A percentile compares a stretch with the other conserved stretches of the same genome.
These are phyloP conservation scores for Papilio polytes DNA, from an alignment of 1,140 invertebrate species.

Conservation along the genomic window DNA sequence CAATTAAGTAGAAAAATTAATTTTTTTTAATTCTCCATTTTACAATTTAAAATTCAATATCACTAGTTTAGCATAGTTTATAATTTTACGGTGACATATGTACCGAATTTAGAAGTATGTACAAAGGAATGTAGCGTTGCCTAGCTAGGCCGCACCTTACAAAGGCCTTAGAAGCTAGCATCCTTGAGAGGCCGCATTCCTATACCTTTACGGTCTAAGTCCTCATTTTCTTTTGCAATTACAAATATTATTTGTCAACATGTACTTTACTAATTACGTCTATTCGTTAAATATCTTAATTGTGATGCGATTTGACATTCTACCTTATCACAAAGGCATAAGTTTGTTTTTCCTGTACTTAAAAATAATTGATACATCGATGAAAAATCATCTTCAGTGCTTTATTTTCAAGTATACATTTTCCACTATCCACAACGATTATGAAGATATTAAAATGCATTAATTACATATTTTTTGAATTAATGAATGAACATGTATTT, in stretches of 20 bases:
- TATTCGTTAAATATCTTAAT: neutral
- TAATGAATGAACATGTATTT: too few species aligned
- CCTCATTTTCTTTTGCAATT: slow-evolving; percentile 69
- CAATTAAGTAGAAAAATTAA: too few species aligned
- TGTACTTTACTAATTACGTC: slow-evolving; percentile 4
- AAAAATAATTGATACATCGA: too few species aligned
- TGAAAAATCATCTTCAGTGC: too few species aligned
- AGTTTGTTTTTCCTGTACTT: too few species aligned
- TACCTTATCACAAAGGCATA: too few species aligned
- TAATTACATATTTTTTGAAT: too few species aligned
- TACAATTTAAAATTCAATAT: neutral
- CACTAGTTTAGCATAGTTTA: slow-evolving; percentile 40
- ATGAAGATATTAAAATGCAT: too few species aligned
- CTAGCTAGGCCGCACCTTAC: slow-evolving; percentile 69
- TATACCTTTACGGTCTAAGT: slow-evolving; percentile 61
- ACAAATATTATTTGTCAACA: slow-evolving; percentile 50
- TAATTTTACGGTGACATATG: neutral
- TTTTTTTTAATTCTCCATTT: neutral
- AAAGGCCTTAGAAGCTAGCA: slow-evolving; percentile 57
- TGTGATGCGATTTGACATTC: too few species aligned
- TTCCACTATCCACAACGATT: too few species aligned
- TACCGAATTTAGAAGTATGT: slow-evolving; percentile 61
- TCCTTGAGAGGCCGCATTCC: slow-evolving; percentile 83
- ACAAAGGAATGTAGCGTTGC: slow-evolving; percentile 69
- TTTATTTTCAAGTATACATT: too few species aligned